Conservation (phyloP, 2,113 vertebrate species). For the Pterocles gutturalis region DNA sequence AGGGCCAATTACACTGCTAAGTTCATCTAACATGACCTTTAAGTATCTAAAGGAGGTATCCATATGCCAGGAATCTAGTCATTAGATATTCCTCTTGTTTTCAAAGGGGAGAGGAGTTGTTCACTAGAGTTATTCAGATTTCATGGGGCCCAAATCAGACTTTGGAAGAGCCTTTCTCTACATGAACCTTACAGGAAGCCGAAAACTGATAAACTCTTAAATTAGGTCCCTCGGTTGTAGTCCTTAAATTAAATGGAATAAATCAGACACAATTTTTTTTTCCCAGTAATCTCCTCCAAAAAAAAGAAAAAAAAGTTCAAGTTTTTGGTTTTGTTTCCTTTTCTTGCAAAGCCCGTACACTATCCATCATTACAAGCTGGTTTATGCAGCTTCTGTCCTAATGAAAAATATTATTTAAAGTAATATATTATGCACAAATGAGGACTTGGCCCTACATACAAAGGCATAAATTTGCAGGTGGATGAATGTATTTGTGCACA, state of each 20-base stretch:
- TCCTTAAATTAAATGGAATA: constrained; percentile 9
- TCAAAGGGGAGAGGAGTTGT: not conserved
- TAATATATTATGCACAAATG: not conserved
- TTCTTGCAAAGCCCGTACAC: not conserved
- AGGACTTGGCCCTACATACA: not conserved
- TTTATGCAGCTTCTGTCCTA: not conserved
- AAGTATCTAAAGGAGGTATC: not conserved
- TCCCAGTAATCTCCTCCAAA: not conserved
- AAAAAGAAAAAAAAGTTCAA: not conserved
- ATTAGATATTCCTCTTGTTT: not conserved
- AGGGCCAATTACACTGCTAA: not conserved
- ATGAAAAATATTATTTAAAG: not conserved
- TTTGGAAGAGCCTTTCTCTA: not conserved
- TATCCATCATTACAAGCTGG: not conserved
- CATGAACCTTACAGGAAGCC: not conserved
- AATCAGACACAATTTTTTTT: not conserved
- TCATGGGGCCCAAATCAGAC: not conserved
- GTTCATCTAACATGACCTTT: not conserved
- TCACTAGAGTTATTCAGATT: not conserved
- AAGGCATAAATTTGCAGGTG: not conserved
- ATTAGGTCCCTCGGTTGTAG: not conserved
- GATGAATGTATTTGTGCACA: not conserved
- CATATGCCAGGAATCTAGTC: not conserved
- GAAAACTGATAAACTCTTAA: not conserved
- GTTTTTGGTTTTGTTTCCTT: not conserved